Evolutionary conservation across 30 jellyfish, hydroid and myxozoan genomes (phyloP), one percentile per base, ranked within the genome.

Genomic region (Rhopilema esculentum): DNA sequence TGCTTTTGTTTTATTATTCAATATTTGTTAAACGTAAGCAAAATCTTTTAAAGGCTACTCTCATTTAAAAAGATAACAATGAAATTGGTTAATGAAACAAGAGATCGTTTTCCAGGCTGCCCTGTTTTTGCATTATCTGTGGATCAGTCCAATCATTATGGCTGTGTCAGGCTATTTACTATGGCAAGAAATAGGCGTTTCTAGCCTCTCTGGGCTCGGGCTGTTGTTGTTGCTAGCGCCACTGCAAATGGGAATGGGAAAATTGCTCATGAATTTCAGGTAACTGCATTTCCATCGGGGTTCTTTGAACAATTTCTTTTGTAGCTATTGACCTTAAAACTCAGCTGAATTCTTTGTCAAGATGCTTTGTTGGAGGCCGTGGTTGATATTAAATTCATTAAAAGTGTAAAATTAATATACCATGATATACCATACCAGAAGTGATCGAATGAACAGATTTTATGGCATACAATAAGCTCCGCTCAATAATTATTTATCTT

Each of bases 191-290:
- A 83, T 93, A 21, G 96, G 98, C 16, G 86, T 77, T 0, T 93
- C 98, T 0, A 33, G 91, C 49, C 92, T 93, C 64, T 83, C 97
- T 78, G 98, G 98, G 1, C 78, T 93, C 61, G 98, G 97, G 51
- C 31, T 87, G 82, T 75, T 93, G 81, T 28, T 93, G 75, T 70
- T 93, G 71, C 69, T 93, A 51, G 92, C 92, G 1, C 98, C 98
- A 0, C 27, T 82, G 27, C 98, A 93, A 67, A 33, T 93, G 92
- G 87, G 33, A 26, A 87, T 93, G 94, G 97, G 98, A 28, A 65
- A 85, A 48, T 31, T 93, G 72, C 68, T 93, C 20, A 93, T 87
- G 95, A 63, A 75, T 31, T 82, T 93, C 80, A 87, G 98, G 97
- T 91, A 71, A 63, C 19, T 51, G 72, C 72, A 63, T 63, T 63